Evolutionary conservation across 2,888 invertebrate species (phyloP), one percentile per base, ranked within the genome.

Genomic region (Balanococcus diminutus): DNA sequence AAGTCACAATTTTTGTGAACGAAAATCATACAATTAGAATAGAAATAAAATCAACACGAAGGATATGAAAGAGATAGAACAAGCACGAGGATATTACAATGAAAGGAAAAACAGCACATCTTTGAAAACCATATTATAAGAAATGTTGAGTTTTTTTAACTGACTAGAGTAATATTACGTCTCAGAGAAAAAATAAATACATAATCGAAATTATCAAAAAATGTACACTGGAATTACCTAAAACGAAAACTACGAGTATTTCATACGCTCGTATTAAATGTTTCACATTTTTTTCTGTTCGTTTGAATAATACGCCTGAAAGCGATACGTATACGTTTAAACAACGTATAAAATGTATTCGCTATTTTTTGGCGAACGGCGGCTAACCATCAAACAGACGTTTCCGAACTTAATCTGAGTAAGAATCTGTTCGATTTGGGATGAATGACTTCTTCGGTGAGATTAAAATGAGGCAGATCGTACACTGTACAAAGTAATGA

Each of bases 381-480:
- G 56, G 39, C 75, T 16, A 79, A 79, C 36, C 9, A 93, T 95
- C 94, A 98, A 90, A 98, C 98, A 0, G 98, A 98, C 79, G 98
- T 98, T 90, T 99, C 98, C 0, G 98, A 98, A 90, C 98, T 98
- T 79, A 98, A 91, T 89, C 97, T 92, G 88, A 98, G 91, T 84
- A 98, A 95, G 92, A 98, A 99, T 90, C 97, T 95, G 91, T 98
- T 98, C 89, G 95, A 96, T 90, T 98, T 97, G 0, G 98, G 97
- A 91, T 98, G 97, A 19, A 98, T 96, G 0, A 98, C 96, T 90
- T 99, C 98, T 90, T 99, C 99, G 0, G 96, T 95, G 61, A 99
- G 92, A 90, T 96, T 96, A 90, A 98, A 96, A 91, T 98, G 97
- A 0, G 99, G 99, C 88, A 99, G 91, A 88, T 93, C 93, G 88